Evolutionary conservation across 2,113 vertebrate species (phyloP), one percentile per base, ranked within the genome.

Genomic region (Triplophysa siluroides): DNA sequence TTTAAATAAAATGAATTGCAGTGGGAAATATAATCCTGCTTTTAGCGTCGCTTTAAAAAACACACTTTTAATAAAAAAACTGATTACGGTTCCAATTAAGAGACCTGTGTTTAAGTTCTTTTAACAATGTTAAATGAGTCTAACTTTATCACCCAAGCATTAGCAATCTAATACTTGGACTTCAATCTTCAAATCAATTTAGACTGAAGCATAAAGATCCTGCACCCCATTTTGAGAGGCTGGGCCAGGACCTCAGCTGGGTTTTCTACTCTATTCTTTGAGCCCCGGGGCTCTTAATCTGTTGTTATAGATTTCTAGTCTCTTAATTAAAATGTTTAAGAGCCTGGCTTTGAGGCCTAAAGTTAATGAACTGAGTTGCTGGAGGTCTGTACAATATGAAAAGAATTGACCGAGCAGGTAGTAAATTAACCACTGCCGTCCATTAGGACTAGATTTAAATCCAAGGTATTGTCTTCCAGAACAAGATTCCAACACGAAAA

Each of bases 161-260:
- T 47, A 63, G 58, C 21, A 9, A 62, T 50, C 58, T 75, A 63
- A 63, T n/a, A 47, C 41, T 75, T 47, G 8, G 41, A 47, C 62
- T 75, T 47, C 11, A 62, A 24, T 65, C 47, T 52, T 66, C 47
- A 33, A 66, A 77, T 65, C 12, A 52, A 76, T 76, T 29, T 14
- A 50, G 23, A 76, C 26, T 63, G 23, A 41, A 47, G 58, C 23
- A 63, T 13, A 64, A 47, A 41, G 5, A 76, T 56, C 21, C 50
- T 43, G 23, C 23, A 52, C 43, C 61, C 71, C 13, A 60, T 60
- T 60, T 43, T 23, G 11, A 3, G 9, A 43, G 9, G 70, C 69
- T n/a, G 21, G 80, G 78, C 85, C 78, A 76, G 81, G 80, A 80
- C 78, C 77, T 78, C 58, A 63, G 41, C 58, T 74, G 73, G 54